Conservation (phyloP, 2,888 invertebrate genomes). For the Fragum sueziense region DNA sequence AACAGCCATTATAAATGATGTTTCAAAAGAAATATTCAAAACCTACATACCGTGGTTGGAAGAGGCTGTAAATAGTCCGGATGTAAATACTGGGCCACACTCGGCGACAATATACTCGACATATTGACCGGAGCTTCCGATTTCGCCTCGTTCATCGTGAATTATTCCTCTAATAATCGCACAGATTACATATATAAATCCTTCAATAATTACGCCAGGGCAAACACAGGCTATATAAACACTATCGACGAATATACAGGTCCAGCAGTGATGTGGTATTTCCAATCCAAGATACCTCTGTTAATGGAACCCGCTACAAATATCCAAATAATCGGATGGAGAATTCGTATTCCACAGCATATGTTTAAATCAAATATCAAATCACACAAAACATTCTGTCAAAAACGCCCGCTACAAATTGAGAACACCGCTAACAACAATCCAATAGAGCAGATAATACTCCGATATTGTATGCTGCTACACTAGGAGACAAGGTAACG, state of each 20-base stretch:
- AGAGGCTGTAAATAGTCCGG: slow-evolving; percentile 98
- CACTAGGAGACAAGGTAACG: slow-evolving; percentile 41
- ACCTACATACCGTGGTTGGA: slow-evolving; percentile 94
- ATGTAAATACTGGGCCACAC: slow-evolving; percentile 95
- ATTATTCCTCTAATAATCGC: not conserved
- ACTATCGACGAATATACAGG: too few relatives aligned
- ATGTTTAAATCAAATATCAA: slow-evolving; percentile 1
- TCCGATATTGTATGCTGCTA: slow-evolving; percentile 27
- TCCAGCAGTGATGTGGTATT: too few relatives aligned
- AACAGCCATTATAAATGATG: too few relatives aligned
- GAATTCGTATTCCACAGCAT: not conserved
- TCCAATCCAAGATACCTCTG: too few relatives aligned
- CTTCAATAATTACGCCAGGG: not conserved
- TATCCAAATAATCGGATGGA: not conserved
- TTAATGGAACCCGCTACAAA: too few relatives aligned
- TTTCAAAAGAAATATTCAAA: too few relatives aligned
- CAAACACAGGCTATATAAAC: too few relatives aligned
- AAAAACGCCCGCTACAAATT: not conserved
- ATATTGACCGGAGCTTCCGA: slow-evolving; percentile 55
- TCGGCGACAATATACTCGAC: slow-evolving; percentile 87
- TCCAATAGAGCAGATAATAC: not conserved
- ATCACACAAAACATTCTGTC: slow-evolving; percentile 9
- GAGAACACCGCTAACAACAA: not conserved
- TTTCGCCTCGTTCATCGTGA: slow-evolving; percentile 54
- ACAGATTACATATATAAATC: slow-evolving; percentile 4